Conservation (phyloP, 2,888 invertebrate species). For the Scaptomyza parva region DNA sequence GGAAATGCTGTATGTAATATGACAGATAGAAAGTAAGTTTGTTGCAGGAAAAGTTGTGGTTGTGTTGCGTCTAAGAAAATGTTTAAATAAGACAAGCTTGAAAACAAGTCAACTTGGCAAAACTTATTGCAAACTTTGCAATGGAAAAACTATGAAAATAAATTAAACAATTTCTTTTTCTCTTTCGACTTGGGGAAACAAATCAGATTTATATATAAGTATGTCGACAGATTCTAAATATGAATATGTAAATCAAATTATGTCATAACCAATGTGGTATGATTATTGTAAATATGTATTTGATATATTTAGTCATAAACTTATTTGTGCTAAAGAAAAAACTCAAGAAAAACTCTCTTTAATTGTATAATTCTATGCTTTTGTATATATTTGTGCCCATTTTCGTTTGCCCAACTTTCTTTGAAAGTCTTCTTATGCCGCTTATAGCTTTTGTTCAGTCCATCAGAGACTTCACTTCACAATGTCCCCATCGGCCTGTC, state of each 20-base stretch:
- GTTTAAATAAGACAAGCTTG: constrained; percentile 28
- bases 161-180: constrained; percentile 22
- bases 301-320: neutral
- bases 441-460: constrained; percentile 42
- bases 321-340: neutral
- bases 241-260: neutral
- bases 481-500: constrained; percentile 50
- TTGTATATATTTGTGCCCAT: constrained; percentile 14
- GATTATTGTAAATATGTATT: neutral
- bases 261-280: neutral
- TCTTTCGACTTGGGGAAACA: neutral
- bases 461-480: constrained; percentile 23
- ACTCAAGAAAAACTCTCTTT: too few species aligned
- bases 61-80: constrained; percentile 25
- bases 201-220: neutral
- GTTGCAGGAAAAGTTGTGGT: constrained; percentile 38
- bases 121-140: constrained; percentile 29
- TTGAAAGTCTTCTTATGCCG: constrained; percentile 51
- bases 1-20: constrained; percentile 19
- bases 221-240: neutral
- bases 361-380: constrained; percentile 1
- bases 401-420: neutral
- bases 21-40: constrained; percentile 49
- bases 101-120: constrained; percentile 22
- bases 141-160: constrained; percentile 21